Evolutionary conservation across 2,888 invertebrate species (phyloP).

Genomic region (Heliconius sara): DNA sequence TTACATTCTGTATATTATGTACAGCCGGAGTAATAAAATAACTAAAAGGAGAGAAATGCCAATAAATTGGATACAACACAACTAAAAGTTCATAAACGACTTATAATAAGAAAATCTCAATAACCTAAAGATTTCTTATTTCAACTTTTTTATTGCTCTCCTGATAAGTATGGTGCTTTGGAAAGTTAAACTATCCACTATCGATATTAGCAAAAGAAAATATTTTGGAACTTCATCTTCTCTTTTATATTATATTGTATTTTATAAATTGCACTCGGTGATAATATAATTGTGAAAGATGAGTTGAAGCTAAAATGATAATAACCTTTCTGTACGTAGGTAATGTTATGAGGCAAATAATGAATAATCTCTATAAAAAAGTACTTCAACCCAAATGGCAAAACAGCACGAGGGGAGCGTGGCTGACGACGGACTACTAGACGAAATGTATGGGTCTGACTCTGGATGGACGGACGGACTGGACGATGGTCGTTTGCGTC

Average conservation of each 20-base stretch:
- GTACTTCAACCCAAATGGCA: too few relatives aligned
- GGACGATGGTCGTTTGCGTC: too few relatives aligned
- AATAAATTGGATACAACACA: constrained; percentile 54
- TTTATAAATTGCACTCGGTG: neutral
- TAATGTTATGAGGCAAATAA: neutral
- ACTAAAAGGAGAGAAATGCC: neutral
- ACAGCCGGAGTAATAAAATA: neutral
- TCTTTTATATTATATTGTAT: neutral
- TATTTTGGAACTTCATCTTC: neutral
- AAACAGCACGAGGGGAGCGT: too few relatives aligned
- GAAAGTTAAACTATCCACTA: constrained; percentile 27
- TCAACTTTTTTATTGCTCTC: constrained; percentile 57
- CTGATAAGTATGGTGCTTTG: constrained; percentile 50
- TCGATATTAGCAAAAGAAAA: constrained; percentile 6
- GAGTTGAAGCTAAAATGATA: neutral
- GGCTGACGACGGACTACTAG: too few relatives aligned
- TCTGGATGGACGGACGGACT: too few relatives aligned
- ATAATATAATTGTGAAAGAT: neutral
- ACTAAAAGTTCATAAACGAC: constrained; percentile 51
- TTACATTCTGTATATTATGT: neutral
- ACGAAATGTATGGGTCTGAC: too few relatives aligned
- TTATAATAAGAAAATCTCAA: constrained; percentile 58
- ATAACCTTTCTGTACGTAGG: neutral
- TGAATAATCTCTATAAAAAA: neutral
- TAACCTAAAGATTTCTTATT: constrained; percentile 54